Base-by-base conservation (phyloP, 2,113 vertebrate genomes). In the Aphyosemion australe region DNA sequence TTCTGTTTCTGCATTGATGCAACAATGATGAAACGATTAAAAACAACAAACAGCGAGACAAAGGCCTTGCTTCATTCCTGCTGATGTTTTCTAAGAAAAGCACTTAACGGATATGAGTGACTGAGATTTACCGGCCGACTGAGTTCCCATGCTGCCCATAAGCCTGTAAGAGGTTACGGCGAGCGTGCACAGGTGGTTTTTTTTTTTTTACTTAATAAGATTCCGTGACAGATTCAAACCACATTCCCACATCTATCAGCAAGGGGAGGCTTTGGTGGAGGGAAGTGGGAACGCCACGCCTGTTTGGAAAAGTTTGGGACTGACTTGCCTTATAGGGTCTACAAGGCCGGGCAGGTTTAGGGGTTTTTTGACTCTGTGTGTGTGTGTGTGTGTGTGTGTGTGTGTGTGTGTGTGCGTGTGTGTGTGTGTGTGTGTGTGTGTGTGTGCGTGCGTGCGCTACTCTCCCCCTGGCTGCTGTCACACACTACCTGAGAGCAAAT, bases 281-380 rank as follows among this genome's bases (percentile, higher is more conserved):
- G 79, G 73, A 87, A 76, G 65, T 67, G 64, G 46, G 67, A 74
- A 79, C 18, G 66, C 78, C 61, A 58, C 57, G 59, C 52, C 52
- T 75, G 60, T 68, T 71, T 81, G 69, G 60, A 43, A 68, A 82
- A 75, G 34, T 85, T 73, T 79, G 19, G 26, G 64, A 76, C 53
- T 4, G 41, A 61, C 63, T 78, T 82, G 68, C 31, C 67, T 72
- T 78, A 66, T 77, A 60, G 59, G 63, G 63, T 43, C 60, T 85
- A 89, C 85, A 93, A 87, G 83, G 84, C 83, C 59, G 74, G 87
- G 65, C 85, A 89, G 71, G 88, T 84, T 84, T 82, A 62, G 72
- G 74, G 79, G 87, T 86, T 88, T 63, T 79, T 68, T 80, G 26
- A 2, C 12, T 47, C 31, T 62, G 26, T 26, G 2, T 26, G 21